Percentiles rank a stretch among this genome's conserved stretches.
Conservation (phyloP, 2,797 vertebrate genomes). For the Sebastiscus tertius region DNA sequence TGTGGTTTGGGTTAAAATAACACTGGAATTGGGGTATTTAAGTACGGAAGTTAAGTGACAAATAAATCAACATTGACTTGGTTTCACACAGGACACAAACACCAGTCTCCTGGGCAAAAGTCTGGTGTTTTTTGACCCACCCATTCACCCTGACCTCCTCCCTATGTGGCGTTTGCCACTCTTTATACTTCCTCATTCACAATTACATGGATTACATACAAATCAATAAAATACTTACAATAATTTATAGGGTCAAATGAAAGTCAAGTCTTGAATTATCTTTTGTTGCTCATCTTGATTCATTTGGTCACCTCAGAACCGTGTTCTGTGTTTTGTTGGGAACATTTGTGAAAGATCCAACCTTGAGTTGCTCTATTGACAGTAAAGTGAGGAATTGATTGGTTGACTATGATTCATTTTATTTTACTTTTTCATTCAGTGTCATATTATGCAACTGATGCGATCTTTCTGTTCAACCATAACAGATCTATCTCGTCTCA, state of each 20-base stretch:
- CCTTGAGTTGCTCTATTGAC: neutral
- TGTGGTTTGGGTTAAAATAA: too few relatives aligned
- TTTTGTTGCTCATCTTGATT: neutral
- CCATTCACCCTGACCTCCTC: too few relatives aligned
- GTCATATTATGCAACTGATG: slow-evolving; percentile 10
- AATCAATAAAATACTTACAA: neutral
- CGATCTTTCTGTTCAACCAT: slow-evolving; percentile 57
- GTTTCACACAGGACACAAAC: too few relatives aligned
- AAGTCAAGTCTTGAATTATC: neutral
- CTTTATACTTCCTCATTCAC: too few relatives aligned
- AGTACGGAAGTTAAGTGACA: too few relatives aligned
- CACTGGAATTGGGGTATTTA: too few relatives aligned
- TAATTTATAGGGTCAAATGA: neutral
- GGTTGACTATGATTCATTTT: neutral
- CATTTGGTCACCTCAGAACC: neutral
- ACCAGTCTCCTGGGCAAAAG: too few relatives aligned
- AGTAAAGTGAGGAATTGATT: neutral
- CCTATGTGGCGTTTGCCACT: too few relatives aligned
- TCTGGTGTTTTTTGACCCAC: too few relatives aligned
- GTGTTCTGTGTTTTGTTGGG: neutral
- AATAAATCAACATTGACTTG: too few relatives aligned
- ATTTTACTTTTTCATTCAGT: neutral
- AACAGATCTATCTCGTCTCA: slow-evolving; percentile 61
- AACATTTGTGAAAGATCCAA: neutral
- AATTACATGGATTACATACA: too few relatives aligned